Evolutionary conservation across 1,140 invertebrate species (phyloP).

Genomic region (Penaeus vannamei): DNA sequence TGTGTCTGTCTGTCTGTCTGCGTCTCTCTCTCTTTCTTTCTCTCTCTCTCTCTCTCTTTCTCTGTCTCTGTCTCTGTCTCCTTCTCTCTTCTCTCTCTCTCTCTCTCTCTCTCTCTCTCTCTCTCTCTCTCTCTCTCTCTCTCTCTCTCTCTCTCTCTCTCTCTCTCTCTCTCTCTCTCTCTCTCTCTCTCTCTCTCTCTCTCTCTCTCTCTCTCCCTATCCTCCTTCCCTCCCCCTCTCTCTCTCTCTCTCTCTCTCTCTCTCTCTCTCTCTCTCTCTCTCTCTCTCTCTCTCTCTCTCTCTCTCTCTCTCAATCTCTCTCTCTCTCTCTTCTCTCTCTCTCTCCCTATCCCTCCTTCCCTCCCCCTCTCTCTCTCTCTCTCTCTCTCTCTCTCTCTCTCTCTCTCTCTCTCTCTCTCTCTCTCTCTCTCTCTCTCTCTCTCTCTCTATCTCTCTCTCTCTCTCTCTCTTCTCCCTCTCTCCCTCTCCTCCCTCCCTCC

Average conservation of each 20-base stretch:
- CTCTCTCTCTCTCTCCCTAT: background rate
- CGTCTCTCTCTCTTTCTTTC: no score
- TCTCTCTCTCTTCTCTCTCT: background rate
- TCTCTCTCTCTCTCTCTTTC: no score
- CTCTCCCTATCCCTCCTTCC: no score
- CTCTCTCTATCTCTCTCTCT: background rate
- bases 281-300: background rate
- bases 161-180: background rate
- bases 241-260: background rate
- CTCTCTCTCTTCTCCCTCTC: no score
- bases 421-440: background rate
- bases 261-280: background rate
- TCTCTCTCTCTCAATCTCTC: no score
- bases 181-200: background rate
- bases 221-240: background rate
- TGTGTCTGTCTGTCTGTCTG: no score
- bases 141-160: background rate
- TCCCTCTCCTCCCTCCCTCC: background rate
- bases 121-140: background rate
- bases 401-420: background rate
- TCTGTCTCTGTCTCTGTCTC: no score
- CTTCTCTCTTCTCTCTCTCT: background rate
- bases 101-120: no score
- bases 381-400: constrained; percentile 20
- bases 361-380: background rate